Conservation (phyloP, 1,140 invertebrate genomes). For the Apis laboriosa region DNA sequence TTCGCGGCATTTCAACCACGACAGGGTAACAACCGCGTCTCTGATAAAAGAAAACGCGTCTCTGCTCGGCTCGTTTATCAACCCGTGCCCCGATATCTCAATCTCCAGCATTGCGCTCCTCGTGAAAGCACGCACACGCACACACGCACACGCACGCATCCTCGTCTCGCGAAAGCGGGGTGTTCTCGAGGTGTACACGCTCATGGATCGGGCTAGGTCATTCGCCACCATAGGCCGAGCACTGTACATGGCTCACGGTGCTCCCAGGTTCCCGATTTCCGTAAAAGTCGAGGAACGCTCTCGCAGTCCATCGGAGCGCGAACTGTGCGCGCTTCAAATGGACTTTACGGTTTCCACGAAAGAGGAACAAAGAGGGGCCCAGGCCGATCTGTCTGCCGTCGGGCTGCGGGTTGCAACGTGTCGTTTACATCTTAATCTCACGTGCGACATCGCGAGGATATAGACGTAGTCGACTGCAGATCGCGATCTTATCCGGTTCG, state of each 20-base stretch:
- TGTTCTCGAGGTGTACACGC: conserved; percentile 34
- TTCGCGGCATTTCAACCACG: conserved; percentile 1
- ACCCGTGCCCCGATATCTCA: conserved; percentile 26
- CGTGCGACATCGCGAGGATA: neutral
- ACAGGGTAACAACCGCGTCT: neutral
- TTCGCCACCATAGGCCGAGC: conserved; percentile 49
- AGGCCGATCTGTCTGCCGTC: conserved; percentile 20
- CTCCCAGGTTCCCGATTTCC: conserved; percentile 58
- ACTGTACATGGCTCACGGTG: conserved; percentile 46
- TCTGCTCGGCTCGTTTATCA: conserved; percentile 24
- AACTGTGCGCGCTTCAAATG: conserved; percentile 47
- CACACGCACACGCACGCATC: neutral
- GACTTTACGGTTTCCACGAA: conserved; percentile 58
- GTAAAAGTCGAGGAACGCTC: conserved; percentile 59
- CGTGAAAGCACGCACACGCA: neutral
- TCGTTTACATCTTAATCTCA: conserved; percentile 52
- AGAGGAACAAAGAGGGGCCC: conserved; percentile 35
- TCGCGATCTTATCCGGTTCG: too few species aligned
- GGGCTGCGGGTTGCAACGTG: conserved; percentile 34
- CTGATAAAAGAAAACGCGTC: conserved; percentile 27
- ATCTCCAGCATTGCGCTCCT: neutral
- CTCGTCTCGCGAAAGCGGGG: conserved; percentile 22
- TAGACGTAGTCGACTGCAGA: too few species aligned
- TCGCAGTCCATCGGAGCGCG: conserved; percentile 50
- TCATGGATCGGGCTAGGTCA: conserved; percentile 46